Evolutionary conservation across 2,113 vertebrate genomes (phyloP), one percentile per base, ranked within the genome.

Genomic region (Elaphurus davidianus): DNA sequence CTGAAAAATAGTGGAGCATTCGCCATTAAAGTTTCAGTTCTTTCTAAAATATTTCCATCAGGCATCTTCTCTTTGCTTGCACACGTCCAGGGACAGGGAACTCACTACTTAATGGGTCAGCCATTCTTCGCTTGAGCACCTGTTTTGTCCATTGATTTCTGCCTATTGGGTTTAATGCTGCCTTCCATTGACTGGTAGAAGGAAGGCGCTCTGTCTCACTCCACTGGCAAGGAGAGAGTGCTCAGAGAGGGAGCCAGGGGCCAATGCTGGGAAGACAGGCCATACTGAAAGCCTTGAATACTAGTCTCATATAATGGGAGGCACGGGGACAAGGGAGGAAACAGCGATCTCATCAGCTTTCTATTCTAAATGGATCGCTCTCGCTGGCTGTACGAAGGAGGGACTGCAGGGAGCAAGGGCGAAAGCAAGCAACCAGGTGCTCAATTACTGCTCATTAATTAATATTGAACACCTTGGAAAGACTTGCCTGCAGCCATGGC

Each of bases 391-490:
- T 28, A 36, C 1, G 6, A 85, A n/a, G n/a, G 9, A 21, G 2
- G 59, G 52, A 28, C 21, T 6, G 3, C 52, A 76, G 55, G 11
- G 54, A 74, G 30, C 0, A 14, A 60, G 12, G 15, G 21, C 10
- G 79, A 67, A 43, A 71, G 27, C 36, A 45, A 74, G 57, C 36
- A 14, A 79, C 71, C 74, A 82, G 88, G 67, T 10, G 36, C 47
- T 78, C 59, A 40, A 57, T 94, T n/a, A 54, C 30, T 52, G 84
- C 33, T 60, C 64, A 67, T 92, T 84, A 94, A 94, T 88, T 92
- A 94, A 47, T 50, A 84, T 11, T 88, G 86, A 93, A 55, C 43
- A 40, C 55, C 23, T 28, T 12, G 3, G 71, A 83, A 64, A 90
- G 62, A 71, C 47, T 84, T 43, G 74, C 62, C 78, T 6, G 21